Conservation (phyloP, 1,140 invertebrate genomes). For the Saccostrea cuccullata region DNA sequence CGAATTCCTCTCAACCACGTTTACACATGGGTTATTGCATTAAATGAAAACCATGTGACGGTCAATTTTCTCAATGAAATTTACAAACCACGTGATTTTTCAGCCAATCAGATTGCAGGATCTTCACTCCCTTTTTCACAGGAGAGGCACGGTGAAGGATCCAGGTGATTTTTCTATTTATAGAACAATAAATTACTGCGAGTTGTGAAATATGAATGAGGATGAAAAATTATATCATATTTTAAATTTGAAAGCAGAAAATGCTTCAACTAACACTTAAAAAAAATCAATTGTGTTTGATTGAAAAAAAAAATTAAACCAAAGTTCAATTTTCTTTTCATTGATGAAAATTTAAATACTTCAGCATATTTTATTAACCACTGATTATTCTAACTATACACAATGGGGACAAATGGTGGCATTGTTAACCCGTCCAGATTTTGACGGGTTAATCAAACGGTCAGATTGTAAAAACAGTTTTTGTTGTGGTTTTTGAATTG, state of each 20-base stretch:
- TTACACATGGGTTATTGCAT: background rate
- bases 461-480: background rate
- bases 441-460: conserved; percentile 4
- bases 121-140: background rate
- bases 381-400: background rate
- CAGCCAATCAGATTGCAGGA: background rate
- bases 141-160: conserved; percentile 3
- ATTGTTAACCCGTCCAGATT: conserved; percentile 10
- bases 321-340: conserved; percentile 8
- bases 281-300: background rate
- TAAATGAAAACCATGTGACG: conserved; percentile 30
- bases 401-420: background rate
- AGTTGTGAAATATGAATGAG: conserved; percentile 17
- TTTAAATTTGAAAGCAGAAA: background rate
- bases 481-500: background rate
- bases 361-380: background rate
- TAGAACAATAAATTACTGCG: background rate
- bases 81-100: conserved; percentile 11
- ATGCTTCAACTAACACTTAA: background rate
- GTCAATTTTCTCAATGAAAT: conserved; percentile 21
- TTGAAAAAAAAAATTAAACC: background rate
- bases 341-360: conserved; percentile 32
- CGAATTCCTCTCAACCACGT: background rate
- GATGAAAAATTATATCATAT: background rate
- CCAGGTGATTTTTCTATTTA: conserved; percentile 29